Evolutionary conservation across 2,797 vertebrate species (phyloP).

Genomic region (Chaetodon trifasciatus): DNA sequence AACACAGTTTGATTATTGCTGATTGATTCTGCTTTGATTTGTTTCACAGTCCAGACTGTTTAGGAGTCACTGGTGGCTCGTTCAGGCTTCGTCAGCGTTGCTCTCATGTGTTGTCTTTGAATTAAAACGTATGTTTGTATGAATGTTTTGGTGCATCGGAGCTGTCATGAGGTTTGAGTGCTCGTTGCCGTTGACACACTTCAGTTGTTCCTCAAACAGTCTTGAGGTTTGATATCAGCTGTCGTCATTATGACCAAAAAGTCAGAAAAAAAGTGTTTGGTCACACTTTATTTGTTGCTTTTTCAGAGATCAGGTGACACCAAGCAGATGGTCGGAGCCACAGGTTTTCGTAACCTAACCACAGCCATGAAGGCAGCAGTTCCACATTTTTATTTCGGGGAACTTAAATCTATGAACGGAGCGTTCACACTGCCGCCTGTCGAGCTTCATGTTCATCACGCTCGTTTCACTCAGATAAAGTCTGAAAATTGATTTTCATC

Average conservation of each 20-base stretch:
- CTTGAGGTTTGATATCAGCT: neutral
- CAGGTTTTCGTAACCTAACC: constrained; percentile 11
- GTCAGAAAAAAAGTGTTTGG: neutral
- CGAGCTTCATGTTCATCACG: neutral
- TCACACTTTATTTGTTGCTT: constrained; percentile 4
- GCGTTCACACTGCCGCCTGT: too few species aligned
- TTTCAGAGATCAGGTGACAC: constrained; percentile 23
- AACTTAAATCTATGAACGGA: constrained; percentile 8
- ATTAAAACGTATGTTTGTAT: neutral
- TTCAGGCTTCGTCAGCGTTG: too few species aligned
- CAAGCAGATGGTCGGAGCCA: neutral
- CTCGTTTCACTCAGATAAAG: neutral
- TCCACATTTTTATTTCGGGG: neutral
- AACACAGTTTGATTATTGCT: too few species aligned
- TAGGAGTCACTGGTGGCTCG: too few species aligned
- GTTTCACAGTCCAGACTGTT: neutral
- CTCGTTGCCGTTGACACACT: neutral
- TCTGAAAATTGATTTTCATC: neutral
- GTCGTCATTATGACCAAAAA: neutral
- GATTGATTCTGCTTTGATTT: neutral
- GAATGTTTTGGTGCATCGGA: neutral
- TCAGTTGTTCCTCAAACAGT: neutral
- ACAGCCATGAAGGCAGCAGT: neutral
- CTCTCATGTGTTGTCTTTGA: too few species aligned
- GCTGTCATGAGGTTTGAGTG: constrained; percentile 3